Evolutionary conservation across 1,140 invertebrate species (phyloP), one percentile per base, ranked within the genome.

Genomic region (Drosophila punjabiensis): DNA sequence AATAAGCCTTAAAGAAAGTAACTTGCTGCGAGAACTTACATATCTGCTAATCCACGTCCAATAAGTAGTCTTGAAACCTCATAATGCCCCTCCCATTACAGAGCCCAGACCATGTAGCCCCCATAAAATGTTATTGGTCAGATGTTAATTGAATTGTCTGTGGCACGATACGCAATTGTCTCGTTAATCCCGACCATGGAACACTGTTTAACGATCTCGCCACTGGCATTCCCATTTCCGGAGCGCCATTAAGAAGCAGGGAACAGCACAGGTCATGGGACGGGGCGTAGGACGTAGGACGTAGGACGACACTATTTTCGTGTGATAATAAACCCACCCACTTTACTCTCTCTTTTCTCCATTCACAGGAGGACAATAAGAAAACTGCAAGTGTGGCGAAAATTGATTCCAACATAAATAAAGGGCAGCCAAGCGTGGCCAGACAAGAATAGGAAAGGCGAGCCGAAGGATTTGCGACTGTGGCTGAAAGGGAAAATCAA

Each of bases 381-480:
- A 77, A 78, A 79, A 78, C 74, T 80, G 66, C 53, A 70, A 80
- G 68, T 84, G 71, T 84, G 68, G 81, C 71, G 62, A 83, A 82
- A 82, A 82, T 63, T 68, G 83, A 65, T 82, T 74, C 53, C 64
- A 66, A 59, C 66, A 61, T 78, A 70, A 81, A 81, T 75, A 79
- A 77, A 81, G 64, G 65, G 76, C 56, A 69, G 65, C 60, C 56
- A 71, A 67, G 59, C 59, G 79, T 62, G 60, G 60, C 28, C 76
- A 71, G 77, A 80, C 61, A 86, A 81, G 74, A 64, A 86, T 66
- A 74, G 45, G 39, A 63, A 41, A 41, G 56, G 28, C 58, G 55
- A 43, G 32, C 50, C 41, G 16, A 81, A 76, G 84, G 84, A 87
- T 77, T 82, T 76, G 79, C 63, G 43, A 79, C 37, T 45, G 68